phyloP scores from a whole-genome alignment of 2,797 vertebrate species.

The Tolypeutes matacus region DNA sequence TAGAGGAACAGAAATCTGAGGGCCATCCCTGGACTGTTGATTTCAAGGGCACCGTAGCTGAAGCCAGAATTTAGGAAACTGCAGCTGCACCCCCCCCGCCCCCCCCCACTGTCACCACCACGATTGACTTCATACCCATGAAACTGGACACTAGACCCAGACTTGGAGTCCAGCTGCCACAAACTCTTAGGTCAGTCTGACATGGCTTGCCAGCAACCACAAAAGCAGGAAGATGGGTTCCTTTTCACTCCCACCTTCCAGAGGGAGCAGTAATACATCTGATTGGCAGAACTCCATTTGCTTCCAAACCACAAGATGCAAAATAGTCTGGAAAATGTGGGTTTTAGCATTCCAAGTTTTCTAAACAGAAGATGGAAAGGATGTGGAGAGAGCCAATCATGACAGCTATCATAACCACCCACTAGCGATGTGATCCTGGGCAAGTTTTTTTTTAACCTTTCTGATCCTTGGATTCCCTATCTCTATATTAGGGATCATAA shows the following conservation, averaged over 20 bases:
- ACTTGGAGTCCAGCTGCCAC: not conserved
- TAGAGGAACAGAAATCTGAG: not conserved
- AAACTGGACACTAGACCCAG: not conserved
- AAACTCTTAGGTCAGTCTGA: not conserved
- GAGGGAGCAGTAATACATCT: not conserved
- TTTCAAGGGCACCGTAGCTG: not conserved
- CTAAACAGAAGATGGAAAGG: not conserved
- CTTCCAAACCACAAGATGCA: not conserved
- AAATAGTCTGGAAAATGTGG: not conserved
- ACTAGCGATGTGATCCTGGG: not conserved
- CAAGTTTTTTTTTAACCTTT: constrained; percentile 6
- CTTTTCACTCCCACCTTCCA: not conserved
- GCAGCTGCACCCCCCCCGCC: not conserved
- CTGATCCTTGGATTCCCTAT: not conserved
- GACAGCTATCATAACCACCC: not conserved
- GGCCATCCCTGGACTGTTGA: not conserved
- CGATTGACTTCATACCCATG: not conserved
- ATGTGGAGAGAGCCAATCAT: not conserved
- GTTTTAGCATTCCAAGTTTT: not conserved
- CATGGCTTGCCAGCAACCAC: not conserved
- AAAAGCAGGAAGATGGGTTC: not conserved
- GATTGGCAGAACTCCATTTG: not conserved
- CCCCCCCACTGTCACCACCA: not conserved
- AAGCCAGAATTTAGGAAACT: not conserved
- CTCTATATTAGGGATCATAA: not conserved